Conservation (phyloP, 1,140 invertebrate genomes). For the Leptinotarsa defecta region DNA sequence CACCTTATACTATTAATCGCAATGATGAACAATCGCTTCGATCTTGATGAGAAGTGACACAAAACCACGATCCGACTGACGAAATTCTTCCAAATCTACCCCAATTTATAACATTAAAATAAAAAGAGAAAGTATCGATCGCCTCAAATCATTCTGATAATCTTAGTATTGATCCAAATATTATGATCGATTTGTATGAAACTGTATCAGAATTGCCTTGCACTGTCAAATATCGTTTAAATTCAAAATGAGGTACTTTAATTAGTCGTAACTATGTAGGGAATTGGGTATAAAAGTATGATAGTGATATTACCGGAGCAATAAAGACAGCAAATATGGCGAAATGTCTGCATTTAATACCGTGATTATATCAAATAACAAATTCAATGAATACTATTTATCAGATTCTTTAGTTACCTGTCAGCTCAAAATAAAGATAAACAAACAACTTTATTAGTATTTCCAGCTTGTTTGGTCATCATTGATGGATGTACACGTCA, state of each 20-base stretch:
- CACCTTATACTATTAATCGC: background rate
- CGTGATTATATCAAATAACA: too few relatives aligned
- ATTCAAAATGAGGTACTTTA: background rate
- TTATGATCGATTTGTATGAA: constrained; percentile 1
- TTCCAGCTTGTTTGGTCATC: background rate
- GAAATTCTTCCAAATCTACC: constrained; percentile 5
- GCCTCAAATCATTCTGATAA: background rate
- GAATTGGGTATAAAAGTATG: background rate
- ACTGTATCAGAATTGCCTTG: background rate
- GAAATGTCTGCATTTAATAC: too few relatives aligned
- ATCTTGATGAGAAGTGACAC: background rate
- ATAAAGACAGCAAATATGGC: too few relatives aligned
- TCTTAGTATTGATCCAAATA: background rate
- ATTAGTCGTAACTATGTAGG: background rate
- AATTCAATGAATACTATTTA: too few relatives aligned
- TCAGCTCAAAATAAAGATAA: background rate
- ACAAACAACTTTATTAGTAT: background rate
- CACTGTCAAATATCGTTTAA: background rate
- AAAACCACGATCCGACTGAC: background rate
- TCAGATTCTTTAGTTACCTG: too few relatives aligned
- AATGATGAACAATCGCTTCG: background rate
- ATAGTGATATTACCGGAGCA: too few relatives aligned
- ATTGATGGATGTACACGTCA: background rate
- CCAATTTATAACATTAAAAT: background rate
- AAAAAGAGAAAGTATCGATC: background rate